Evolutionary conservation across 2,888 invertebrate genomes (phyloP), one percentile per base, ranked within the genome.

Genomic region (Petrophora chlorosata): DNA sequence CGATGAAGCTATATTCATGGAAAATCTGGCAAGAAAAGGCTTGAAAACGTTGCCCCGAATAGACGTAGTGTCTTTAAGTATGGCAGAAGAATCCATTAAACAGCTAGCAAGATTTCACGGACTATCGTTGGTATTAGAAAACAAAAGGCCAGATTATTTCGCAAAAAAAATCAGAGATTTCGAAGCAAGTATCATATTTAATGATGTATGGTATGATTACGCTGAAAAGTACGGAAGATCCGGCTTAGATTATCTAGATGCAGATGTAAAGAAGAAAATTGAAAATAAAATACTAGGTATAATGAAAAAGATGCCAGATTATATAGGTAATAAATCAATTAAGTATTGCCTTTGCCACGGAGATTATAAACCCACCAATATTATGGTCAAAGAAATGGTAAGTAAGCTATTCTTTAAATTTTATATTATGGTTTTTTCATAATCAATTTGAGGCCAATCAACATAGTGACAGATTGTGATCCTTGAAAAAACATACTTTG

Each of bases 101-200:
- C 67, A 81, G 41, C 58, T 85, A 3, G 85, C 85, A 0, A 85
- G 66, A 57, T 78, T 84, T 15, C 85, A 85, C 30, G 74, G 63
- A 0, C 43, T 85, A 0, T 68, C 81, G 0, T 80, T 78, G 39
- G 71, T 68, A 0, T 7, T 82, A 8, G 50, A 82, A 61, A 50
- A 59, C 1, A 65, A 53, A 39, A 35, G 23, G 19, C 76, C 76
- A 0, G 58, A 67, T 5, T 85, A 68, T 57, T 82, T 72, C 35
- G 54, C 73, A 0, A 52, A 40, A 0, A 66, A 67, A 12, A 58
- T 82, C 1, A 71, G 64, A 53, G 13, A 28, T 2, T 19, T 68
- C 1, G 61, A 67, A 32, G 0, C 42, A 0, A 22, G 66, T 0
- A 23, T 67, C 1, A 53, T 51, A 12, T 63, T 74, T 14, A 61